Percentiles rank a stretch among this genome's conserved stretches.
phyloP scores from a whole-genome alignment of 2,113 vertebrate genomes.

The Prolemur simus region DNA sequence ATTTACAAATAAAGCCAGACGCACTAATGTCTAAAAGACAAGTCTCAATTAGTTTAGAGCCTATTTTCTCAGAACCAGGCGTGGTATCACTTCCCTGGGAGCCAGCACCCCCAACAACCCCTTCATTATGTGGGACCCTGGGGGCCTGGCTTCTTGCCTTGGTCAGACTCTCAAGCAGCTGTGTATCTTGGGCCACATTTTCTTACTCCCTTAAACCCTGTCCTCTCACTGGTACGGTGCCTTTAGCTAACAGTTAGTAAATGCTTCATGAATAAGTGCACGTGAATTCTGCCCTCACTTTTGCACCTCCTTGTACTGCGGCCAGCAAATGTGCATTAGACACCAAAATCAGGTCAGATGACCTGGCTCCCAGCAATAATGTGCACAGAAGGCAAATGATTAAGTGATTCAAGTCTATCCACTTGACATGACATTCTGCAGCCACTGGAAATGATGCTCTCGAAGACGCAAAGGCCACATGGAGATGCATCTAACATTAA shows the following conservation, averaged over 20 bases:
- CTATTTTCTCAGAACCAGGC: slow-evolving; percentile 3
- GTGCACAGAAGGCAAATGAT: slow-evolving; percentile 66
- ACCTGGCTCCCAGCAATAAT: slow-evolving; percentile 60
- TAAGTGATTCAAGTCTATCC: slow-evolving; percentile 68
- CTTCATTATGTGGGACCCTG: not conserved
- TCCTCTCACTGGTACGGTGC: not conserved
- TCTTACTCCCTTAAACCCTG: not conserved
- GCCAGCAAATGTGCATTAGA: slow-evolving; percentile 47
- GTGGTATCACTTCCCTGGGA: not conserved
- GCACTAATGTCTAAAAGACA: slow-evolving; percentile 41
- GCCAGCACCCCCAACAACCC: not conserved
- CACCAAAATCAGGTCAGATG: slow-evolving; percentile 66
- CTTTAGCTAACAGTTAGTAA: slow-evolving; percentile 53
- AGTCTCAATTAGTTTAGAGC: not conserved
- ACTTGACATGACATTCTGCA: slow-evolving; percentile 57
- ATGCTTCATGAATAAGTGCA: slow-evolving; percentile 57
- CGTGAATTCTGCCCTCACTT: slow-evolving; percentile 33
- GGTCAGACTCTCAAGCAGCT: slow-evolving; percentile 1
- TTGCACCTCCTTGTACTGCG: slow-evolving; percentile 4
- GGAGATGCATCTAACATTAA: slow-evolving; percentile 61
- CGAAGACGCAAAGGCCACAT: slow-evolving; percentile 52
- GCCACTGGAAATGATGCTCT: slow-evolving; percentile 65
- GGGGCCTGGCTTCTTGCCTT: not conserved
- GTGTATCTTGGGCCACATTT: not conserved
- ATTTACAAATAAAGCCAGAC: slow-evolving; percentile 41